phyloP scores from a whole-genome alignment of 2,113 vertebrate genomes.

The Tupaia chinensis region DNA sequence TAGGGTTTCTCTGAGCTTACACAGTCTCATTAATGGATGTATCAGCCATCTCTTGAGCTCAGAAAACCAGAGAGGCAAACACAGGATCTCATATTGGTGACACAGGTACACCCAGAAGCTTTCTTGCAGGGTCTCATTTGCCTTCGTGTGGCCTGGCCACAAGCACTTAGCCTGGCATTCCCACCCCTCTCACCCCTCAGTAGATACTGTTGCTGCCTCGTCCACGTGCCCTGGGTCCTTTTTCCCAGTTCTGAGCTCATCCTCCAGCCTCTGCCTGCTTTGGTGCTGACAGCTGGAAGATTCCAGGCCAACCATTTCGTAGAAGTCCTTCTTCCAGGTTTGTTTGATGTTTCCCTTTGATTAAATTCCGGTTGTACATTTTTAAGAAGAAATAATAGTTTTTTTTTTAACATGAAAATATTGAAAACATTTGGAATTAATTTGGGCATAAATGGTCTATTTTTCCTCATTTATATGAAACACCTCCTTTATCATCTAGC shows the following conservation, averaged over 20 bases:
- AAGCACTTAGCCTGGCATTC: neutral
- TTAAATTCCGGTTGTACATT: slow-evolving; percentile 53
- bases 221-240: neutral
- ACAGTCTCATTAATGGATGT: neutral
- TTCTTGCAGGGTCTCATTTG: neutral
- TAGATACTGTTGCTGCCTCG: rapidly evolving
- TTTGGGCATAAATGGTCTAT: neutral
- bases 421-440: slow-evolving; percentile 53
- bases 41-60: neutral
- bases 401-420: neutral
- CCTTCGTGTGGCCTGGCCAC: neutral
- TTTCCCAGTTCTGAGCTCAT: neutral
- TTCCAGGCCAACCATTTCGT: neutral
- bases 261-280: neutral
- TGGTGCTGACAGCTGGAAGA: neutral
- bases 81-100: neutral
- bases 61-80: neutral
- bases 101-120: neutral
- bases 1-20: neutral
- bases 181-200: too few relatives aligned
- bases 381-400: slow-evolving; percentile 12
- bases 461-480: slow-evolving; percentile 52
- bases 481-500: slow-evolving; percentile 16
- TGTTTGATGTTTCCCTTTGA: slow-evolving; percentile 59
- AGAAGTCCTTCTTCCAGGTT: neutral